Evolutionary conservation across 2,797 vertebrate genomes (phyloP).

Genomic region (Cyprinella venusta): DNA sequence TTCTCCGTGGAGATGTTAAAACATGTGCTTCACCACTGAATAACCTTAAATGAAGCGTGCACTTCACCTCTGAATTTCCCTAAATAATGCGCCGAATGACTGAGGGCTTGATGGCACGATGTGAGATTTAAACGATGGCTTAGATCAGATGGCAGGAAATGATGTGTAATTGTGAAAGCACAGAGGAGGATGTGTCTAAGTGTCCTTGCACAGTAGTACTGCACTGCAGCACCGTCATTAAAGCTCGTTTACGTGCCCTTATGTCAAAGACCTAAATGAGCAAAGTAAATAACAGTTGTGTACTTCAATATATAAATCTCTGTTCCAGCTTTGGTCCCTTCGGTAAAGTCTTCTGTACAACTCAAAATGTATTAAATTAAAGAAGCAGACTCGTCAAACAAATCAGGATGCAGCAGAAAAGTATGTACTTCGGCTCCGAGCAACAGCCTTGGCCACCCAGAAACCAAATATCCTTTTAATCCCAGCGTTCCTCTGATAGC

Average conservation of each 20-base stretch:
- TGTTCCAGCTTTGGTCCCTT: conserved; percentile 23
- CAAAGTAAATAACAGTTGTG: conserved; percentile 33
- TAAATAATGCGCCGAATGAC: conserved; percentile 38
- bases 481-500: conserved; percentile 12
- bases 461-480: conserved; percentile 6
- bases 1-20: conserved; percentile 29
- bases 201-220: conserved; percentile 44
- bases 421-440: conserved; percentile 35
- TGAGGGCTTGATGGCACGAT: conserved; percentile 43
- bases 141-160: conserved; percentile 20
- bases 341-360: conserved; percentile 27
- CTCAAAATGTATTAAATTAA: conserved; percentile 56
- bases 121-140: conserved; percentile 35
- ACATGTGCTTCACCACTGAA: conserved; percentile 45
- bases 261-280: conserved; percentile 43
- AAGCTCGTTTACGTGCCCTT: conserved; percentile 52
- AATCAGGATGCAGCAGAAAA: conserved; percentile 40
- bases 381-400: conserved; percentile 46
- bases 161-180: conserved; percentile 31
- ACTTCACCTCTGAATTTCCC: conserved; percentile 49
- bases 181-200: conserved; percentile 12
- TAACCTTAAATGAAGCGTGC: conserved; percentile 52
- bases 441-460: conserved; percentile 38
- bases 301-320: conserved; percentile 38
- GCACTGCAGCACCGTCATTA: conserved; percentile 53